Evolutionary conservation across 1,140 invertebrate genomes (phyloP), one percentile per base, ranked within the genome.

Genomic region (Hesperophylax magnus): DNA sequence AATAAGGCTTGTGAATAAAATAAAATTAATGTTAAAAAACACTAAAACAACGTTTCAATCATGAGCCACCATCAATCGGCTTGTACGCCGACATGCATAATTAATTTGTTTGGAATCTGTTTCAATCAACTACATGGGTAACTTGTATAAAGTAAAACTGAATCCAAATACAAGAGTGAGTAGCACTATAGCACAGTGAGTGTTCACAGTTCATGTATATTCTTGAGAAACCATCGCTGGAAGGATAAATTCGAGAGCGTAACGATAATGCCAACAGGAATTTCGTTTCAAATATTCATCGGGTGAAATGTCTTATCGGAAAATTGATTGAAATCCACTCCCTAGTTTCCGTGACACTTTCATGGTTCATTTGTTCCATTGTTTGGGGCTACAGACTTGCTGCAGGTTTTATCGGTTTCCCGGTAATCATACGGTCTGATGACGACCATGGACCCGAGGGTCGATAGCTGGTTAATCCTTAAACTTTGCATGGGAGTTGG

Each of bases 281-380:
- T 76, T 27, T 60, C 14, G 9, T 58, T 56, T 56, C 54, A 75
- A 75, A 56, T 76, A 76, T 76, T 76, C 72, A 60, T 75, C 24
- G 24, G n/a, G 53, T 6, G 58, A 72, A 76, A 76, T 76, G 53
- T 72, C 54, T 76, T 34, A 18, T 27, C 24, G n/a, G 65, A 80
- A 80, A 79, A 80, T 78, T 81, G 67, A 81, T 83, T 81, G 79
- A 75, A 81, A 83, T 81, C 71, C 77, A 77, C 47, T 74, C 79
- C 52, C 71, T 27, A 18, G 24, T 39, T 72, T 77, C 79, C 53
- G 56, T 58, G 58, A 67, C 67, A 65, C 53, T 79, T 83, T 83
- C 79, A 76, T 47, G 82, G 65, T 81, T 83, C 82, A 84, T 81
- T 81, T 84, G 54, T 20, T 27, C 75, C 76, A 81, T 79, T 78